These are phyloP conservation scores for Meteorus sp. DNA, from an alignment of 1,140 invertebrate species.

Conservation along the genomic window DNA sequence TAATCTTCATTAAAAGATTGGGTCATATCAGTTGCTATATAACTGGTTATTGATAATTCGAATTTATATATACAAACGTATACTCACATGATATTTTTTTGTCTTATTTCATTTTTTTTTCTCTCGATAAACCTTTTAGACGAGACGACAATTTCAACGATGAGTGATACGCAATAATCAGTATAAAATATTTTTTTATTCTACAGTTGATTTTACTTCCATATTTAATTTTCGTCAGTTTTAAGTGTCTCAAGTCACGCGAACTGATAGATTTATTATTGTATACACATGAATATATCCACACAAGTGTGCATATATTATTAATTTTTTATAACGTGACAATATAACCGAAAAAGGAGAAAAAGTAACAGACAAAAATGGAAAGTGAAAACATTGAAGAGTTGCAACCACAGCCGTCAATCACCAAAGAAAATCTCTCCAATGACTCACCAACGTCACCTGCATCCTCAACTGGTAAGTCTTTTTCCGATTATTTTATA, in stretches of 20 bases:
- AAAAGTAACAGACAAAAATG: background rate
- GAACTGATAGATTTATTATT: background rate
- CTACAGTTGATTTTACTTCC: no score
- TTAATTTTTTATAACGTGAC: background rate
- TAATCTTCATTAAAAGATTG: no score
- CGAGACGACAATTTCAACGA: no score
- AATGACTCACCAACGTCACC: conserved; percentile 9
- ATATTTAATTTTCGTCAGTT: no score
- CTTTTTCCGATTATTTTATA: background rate
- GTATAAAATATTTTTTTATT: no score
- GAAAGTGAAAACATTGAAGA: conserved; percentile 16
- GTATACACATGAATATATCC: background rate
- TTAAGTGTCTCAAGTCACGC: conserved; percentile 9
- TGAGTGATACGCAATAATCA: no score
- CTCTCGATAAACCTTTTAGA: no score
- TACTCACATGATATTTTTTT: no score
- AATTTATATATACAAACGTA: no score
- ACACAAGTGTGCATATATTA: background rate
- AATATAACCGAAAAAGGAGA: background rate
- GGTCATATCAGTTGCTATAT: no score
- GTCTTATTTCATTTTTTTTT: no score
- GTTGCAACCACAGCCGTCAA: conserved; percentile 9
- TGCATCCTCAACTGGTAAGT: conserved; percentile 7
- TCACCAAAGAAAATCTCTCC: conserved; percentile 2
- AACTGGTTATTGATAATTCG: no score